A percentile compares a stretch with the other conserved stretches of the same genome.
Evolutionary conservation across 2,797 vertebrate species (phyloP).

Genomic region (Labeo calbasu): DNA sequence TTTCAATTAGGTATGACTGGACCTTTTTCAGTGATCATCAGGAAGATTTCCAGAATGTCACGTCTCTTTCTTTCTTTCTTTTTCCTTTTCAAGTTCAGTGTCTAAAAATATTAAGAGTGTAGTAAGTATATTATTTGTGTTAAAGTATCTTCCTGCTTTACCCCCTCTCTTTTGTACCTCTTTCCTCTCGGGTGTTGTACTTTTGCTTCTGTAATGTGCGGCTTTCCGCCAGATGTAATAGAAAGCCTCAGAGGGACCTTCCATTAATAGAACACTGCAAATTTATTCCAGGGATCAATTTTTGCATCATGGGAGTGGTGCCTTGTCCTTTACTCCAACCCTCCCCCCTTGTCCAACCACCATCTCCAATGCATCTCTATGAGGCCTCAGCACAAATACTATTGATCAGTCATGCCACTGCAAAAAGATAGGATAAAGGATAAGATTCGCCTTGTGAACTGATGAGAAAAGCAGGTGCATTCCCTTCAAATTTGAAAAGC

Average conservation of each 20-base stretch:
- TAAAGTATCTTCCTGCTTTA: neutral
- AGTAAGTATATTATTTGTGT: neutral
- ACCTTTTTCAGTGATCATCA: neutral
- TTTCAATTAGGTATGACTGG: conserved; percentile 16
- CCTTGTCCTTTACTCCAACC: conserved; percentile 21
- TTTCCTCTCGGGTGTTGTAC: conserved; percentile 47
- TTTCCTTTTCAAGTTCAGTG: neutral
- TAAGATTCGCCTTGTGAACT: conserved; percentile 25
- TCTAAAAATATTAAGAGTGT: neutral
- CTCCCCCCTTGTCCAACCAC: conserved; percentile 14
- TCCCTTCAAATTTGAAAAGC: conserved; percentile 32
- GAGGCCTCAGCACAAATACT: conserved; percentile 53
- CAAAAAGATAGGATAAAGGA: conserved; percentile 33
- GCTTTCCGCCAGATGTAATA: conserved; percentile 70
- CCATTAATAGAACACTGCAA: conserved; percentile 72
- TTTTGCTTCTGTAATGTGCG: conserved; percentile 56
- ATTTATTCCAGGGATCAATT: conserved; percentile 73
- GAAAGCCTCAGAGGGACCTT: conserved; percentile 71
- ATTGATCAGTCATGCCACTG: conserved; percentile 50
- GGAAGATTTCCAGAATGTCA: neutral
- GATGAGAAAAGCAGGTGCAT: conserved; percentile 11
- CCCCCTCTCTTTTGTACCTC: conserved; percentile 26
- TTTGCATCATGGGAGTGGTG: conserved; percentile 45
- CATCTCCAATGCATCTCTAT: conserved; percentile 44
- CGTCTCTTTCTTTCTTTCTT: neutral